Percentiles rank a stretch among this genome's conserved stretches.
phyloP scores from a whole-genome alignment of 2,113 vertebrate species.

The Condylura cristata region DNA sequence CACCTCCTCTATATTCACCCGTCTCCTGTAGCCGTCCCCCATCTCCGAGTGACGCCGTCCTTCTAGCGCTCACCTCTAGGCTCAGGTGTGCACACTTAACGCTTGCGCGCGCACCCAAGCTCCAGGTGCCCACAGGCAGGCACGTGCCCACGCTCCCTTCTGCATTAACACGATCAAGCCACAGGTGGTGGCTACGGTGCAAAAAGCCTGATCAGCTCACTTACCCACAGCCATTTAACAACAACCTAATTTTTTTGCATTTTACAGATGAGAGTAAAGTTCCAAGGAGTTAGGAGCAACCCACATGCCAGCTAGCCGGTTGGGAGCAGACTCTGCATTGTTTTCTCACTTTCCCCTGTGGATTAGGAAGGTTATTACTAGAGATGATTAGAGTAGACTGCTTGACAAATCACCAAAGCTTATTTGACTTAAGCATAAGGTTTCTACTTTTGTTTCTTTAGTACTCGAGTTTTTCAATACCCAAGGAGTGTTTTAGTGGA shows the following conservation, averaged over 20 bases:
- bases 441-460: slow-evolving; percentile 31
- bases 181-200: too few relatives aligned
- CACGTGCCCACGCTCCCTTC: too few relatives aligned
- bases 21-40: too few relatives aligned
- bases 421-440: background rate
- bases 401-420: background rate
- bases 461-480: slow-evolving; percentile 12
- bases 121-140: too few relatives aligned
- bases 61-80: too few relatives aligned
- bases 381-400: background rate
- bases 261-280: background rate
- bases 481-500: background rate
- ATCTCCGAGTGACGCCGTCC: too few relatives aligned
- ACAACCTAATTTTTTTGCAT: background rate
- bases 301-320: background rate
- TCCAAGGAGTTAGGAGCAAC: background rate
- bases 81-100: too few relatives aligned
- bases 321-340: background rate
- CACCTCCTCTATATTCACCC: too few relatives aligned
- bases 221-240: background rate
- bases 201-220: too few relatives aligned
- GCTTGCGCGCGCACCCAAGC: too few relatives aligned
- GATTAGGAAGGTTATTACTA: background rate
- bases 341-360: background rate
- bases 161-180: too few relatives aligned